A percentile compares a stretch with the other conserved stretches of the same genome.
Conservation (phyloP, 2,888 invertebrate species). For the Meteorus colon region DNA sequence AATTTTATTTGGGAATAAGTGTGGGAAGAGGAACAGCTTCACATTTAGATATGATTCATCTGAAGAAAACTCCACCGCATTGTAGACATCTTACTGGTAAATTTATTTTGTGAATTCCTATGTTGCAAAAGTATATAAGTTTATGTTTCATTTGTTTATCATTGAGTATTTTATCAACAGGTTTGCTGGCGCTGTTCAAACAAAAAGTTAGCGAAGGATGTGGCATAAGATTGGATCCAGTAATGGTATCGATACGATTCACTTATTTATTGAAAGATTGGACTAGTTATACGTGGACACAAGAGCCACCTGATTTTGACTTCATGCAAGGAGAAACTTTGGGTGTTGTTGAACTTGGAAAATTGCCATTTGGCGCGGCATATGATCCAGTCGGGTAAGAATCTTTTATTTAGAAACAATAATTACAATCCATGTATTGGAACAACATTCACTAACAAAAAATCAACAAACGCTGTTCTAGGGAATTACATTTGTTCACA, state of each 20-base stretch:
- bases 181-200: constrained; percentile 90
- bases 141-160: not conserved
- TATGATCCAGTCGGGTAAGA: constrained; percentile 82
- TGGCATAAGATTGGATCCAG: constrained; percentile 76
- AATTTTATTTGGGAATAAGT: constrained; percentile 86
- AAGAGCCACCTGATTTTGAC: constrained; percentile 76
- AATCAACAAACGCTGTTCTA: constrained; percentile 58
- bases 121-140: not conserved
- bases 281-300: constrained; percentile 79
- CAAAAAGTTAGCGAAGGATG: constrained; percentile 82
- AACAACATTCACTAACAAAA: constrained; percentile 16
- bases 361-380: constrained; percentile 89
- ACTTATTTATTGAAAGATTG: constrained; percentile 82
- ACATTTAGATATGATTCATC: constrained; percentile 92
- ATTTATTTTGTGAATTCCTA: not conserved
- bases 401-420: constrained; percentile 20
- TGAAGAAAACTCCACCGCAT: constrained; percentile 85
- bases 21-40: constrained; percentile 84
- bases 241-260: constrained; percentile 83
- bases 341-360: constrained; percentile 75
- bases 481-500: constrained; percentile 84
- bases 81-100: constrained; percentile 86
- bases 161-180: constrained; percentile 59
- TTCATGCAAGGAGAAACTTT: constrained; percentile 76
- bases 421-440: constrained; percentile 17